These are phyloP conservation scores for Botia almorhae DNA, from an alignment of 2,797 vertebrate species.

Conservation along the genomic window DNA sequence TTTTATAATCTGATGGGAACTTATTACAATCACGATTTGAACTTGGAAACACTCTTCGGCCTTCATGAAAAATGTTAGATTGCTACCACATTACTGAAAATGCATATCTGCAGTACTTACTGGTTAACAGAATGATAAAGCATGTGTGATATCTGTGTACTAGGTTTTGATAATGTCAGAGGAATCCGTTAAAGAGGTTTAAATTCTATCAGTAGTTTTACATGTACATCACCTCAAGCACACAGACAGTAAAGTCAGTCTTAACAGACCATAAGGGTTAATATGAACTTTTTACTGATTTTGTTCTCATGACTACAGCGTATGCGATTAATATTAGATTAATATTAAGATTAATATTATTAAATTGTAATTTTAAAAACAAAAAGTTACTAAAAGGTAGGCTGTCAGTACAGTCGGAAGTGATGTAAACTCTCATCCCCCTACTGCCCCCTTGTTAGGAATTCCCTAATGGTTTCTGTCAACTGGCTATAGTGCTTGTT, in stretches of 20 bases:
- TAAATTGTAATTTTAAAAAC: too few relatives aligned
- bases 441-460: background rate
- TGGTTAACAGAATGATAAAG: too few relatives aligned
- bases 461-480: conserved; percentile 42
- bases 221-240: background rate
- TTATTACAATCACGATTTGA: background rate
- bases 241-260: background rate
- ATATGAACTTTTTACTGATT: background rate
- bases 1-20: background rate
- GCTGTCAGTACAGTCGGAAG: conserved; percentile 32
- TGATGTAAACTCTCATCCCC: conserved; percentile 47
- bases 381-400: conserved; percentile 1
- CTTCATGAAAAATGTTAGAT: background rate
- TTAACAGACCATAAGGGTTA: background rate
- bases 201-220: background rate
- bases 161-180: too few relatives aligned
- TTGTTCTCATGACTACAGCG: background rate
- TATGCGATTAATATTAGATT: background rate
- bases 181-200: too few relatives aligned
- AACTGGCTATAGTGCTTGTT: conserved; percentile 41
- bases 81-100: too few relatives aligned
- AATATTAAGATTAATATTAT: too few relatives aligned
- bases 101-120: too few relatives aligned
- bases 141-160: too few relatives aligned
- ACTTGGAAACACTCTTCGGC: background rate